phyloP scores from a whole-genome alignment of 2,113 vertebrate species.

The Geococcyx californianus region DNA sequence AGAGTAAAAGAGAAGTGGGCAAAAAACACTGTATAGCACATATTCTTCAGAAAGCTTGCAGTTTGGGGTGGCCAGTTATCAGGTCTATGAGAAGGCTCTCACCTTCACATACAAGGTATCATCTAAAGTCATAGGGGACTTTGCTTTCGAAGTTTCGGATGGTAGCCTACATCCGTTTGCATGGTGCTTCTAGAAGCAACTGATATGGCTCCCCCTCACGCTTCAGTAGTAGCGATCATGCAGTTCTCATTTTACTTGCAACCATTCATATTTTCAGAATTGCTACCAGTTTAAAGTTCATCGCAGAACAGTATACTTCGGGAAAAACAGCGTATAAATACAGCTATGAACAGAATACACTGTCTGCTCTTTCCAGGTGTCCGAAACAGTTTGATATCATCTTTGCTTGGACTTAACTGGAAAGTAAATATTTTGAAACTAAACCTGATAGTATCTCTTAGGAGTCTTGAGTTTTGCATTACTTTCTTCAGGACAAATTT shows the following conservation, averaged over 20 bases:
- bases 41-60: background rate
- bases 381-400: background rate
- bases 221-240: background rate
- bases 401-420: background rate
- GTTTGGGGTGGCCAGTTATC: background rate
- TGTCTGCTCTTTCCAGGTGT: background rate
- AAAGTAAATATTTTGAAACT: background rate
- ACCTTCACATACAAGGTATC: background rate
- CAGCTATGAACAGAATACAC: background rate
- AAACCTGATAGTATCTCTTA: background rate
- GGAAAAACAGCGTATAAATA: background rate
- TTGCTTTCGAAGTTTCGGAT: background rate
- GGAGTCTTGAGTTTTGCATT: background rate
- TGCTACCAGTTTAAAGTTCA: background rate
- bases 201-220: background rate
- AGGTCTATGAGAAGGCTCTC: background rate
- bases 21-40: background rate
- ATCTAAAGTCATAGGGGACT: background rate
- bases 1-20: background rate
- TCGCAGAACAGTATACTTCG: background rate
- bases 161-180: background rate
- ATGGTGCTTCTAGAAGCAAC: background rate
- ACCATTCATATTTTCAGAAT: background rate
- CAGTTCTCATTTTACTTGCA: background rate
- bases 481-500: background rate